phyloP scores from a whole-genome alignment of 2,113 vertebrate species.

The Puffinus mauretanicus region DNA sequence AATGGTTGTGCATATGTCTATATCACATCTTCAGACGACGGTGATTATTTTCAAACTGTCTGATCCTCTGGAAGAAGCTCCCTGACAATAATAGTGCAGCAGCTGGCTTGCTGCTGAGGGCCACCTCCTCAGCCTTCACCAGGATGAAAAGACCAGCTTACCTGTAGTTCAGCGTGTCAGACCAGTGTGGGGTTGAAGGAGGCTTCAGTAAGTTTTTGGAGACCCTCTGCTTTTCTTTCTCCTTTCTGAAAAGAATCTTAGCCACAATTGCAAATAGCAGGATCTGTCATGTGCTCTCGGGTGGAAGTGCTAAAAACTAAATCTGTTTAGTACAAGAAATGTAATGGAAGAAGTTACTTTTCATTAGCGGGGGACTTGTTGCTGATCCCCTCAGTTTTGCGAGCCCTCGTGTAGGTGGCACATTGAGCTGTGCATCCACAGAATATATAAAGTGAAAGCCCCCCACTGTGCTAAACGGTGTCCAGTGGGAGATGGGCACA shows the following conservation, averaged over 20 bases:
- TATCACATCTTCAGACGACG: accelerated
- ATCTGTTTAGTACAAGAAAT: neutral
- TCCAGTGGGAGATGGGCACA: accelerated
- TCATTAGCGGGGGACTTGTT: neutral
- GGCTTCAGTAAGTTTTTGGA: neutral
- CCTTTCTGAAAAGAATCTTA: neutral
- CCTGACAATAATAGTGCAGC: neutral
- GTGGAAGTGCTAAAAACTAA: neutral
- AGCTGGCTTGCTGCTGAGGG: neutral
- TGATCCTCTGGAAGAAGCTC: neutral
- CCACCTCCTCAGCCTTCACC: neutral
- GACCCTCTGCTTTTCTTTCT: neutral
- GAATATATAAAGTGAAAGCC: neutral
- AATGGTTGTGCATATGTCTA: neutral
- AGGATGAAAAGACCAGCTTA: neutral
- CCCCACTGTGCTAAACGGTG: accelerated
- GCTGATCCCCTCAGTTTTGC: neutral
- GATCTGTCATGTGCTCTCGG: neutral
- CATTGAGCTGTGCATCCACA: neutral
- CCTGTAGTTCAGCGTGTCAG: too few species aligned
- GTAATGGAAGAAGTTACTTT: neutral
- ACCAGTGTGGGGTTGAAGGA: neutral
- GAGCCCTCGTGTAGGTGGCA: neutral
- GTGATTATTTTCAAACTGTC: neutral
- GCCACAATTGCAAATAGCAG: neutral